These are phyloP conservation scores for Drosophila subobscura DNA, from an alignment of 1,140 invertebrate species.

Conservation along the genomic window DNA sequence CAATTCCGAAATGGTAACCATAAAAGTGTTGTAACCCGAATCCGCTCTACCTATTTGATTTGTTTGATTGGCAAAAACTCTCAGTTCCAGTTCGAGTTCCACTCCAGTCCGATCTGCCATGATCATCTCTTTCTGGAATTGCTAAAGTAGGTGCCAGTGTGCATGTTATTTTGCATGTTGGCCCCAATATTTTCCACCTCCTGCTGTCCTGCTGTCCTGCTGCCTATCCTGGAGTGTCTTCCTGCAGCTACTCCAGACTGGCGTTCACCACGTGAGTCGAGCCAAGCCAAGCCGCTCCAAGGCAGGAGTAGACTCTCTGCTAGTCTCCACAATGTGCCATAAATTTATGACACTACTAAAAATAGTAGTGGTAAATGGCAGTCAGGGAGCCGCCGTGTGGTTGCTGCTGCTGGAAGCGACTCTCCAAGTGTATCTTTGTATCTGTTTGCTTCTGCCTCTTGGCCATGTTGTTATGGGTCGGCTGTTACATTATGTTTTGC, in stretches of 20 bases:
- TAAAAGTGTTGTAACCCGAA: slow-evolving; percentile 14
- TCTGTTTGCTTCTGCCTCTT: slow-evolving; percentile 23
- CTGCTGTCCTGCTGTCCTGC: background rate
- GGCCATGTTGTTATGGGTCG: slow-evolving; percentile 39
- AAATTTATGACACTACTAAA: slow-evolving; percentile 81
- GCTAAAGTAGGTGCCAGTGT: slow-evolving; percentile 68
- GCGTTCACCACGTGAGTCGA: slow-evolving; percentile 12
- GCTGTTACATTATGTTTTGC: slow-evolving; percentile 77
- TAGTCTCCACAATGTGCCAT: slow-evolving; percentile 68
- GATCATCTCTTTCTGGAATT: slow-evolving; percentile 24
- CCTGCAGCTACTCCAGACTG: background rate
- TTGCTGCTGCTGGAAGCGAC: background rate
- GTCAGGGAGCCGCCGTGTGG: slow-evolving; percentile 32
- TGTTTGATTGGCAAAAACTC: slow-evolving; percentile 43
- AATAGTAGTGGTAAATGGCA: slow-evolving; percentile 67
- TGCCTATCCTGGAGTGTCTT: background rate
- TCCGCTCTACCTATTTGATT: slow-evolving; percentile 50
- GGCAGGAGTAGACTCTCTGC: slow-evolving; percentile 5
- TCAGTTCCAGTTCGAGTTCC: slow-evolving; percentile 1
- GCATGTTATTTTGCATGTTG: slow-evolving; percentile 68
- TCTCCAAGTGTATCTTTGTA: slow-evolving; percentile 13
- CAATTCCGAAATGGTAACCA: slow-evolving; percentile 32
- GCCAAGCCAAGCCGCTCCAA: slow-evolving; percentile 12
- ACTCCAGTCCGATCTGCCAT: slow-evolving; percentile 3
- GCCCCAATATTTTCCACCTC: slow-evolving; percentile 33